phyloP scores from a whole-genome alignment of 2,113 vertebrate species.

The Aspiorhynchus laticeps region DNA sequence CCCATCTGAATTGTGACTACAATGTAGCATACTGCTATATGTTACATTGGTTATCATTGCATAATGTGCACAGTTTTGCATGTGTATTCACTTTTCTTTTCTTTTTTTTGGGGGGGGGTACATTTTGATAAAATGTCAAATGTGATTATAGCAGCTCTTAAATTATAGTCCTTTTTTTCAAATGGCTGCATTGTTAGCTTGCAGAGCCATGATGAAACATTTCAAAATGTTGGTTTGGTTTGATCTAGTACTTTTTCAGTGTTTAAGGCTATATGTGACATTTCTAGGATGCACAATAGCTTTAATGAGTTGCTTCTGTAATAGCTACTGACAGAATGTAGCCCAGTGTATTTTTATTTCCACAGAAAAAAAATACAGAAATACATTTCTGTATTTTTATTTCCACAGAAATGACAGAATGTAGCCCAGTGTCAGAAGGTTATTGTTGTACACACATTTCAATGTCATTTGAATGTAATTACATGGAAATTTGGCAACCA shows the following conservation, averaged over 20 bases:
- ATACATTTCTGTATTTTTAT: too few species aligned
- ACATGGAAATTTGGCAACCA: constrained; percentile 37
- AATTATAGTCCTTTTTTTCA: not conserved
- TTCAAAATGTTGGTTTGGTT: not conserved
- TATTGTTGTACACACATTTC: constrained; percentile 30
- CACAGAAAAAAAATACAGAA: too few species aligned
- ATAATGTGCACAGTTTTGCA: too few species aligned
- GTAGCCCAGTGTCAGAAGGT: constrained; percentile 25
- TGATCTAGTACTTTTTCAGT: constrained; percentile 1
- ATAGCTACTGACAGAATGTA: constrained; percentile 18
- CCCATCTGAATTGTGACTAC: too few species aligned
- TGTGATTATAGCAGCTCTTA: too few species aligned
- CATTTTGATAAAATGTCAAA: too few species aligned
- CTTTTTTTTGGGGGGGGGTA: too few species aligned
- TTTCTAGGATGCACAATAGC: constrained; percentile 8
- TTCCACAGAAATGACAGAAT: too few species aligned
- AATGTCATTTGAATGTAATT: constrained; percentile 36
- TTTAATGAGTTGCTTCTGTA: constrained; percentile 14
- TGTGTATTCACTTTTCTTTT: too few species aligned
- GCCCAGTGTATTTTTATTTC: too few species aligned
- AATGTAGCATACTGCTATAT: too few species aligned
- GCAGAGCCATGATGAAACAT: constrained; percentile 3
- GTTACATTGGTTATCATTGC: too few species aligned
- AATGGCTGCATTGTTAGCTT: not conserved
- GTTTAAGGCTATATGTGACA: not conserved